Evolutionary conservation across 2,113 vertebrate species (phyloP).

Genomic region (Procavia capensis): DNA sequence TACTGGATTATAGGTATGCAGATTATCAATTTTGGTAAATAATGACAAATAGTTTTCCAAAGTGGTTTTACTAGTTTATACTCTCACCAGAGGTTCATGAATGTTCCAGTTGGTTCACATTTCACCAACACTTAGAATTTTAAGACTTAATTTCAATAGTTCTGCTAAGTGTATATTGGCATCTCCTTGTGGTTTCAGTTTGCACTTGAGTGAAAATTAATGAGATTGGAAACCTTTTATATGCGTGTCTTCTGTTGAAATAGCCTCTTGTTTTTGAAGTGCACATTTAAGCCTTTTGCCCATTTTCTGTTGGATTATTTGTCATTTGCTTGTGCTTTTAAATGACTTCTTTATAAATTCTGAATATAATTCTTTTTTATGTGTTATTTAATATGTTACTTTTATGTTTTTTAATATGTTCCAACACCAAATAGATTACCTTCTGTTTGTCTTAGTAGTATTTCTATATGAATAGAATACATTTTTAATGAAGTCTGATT

Average conservation of each 20-base stretch:
- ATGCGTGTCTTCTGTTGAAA: background rate
- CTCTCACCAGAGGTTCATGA: background rate
- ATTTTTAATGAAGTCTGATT: background rate
- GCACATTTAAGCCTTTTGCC: background rate
- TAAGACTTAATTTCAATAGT: background rate
- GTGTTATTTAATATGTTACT: background rate
- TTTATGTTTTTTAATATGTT: background rate
- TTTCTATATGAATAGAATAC: background rate
- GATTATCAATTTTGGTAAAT: background rate
- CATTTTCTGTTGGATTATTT: background rate
- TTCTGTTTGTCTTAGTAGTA: background rate
- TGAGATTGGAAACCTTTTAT: background rate
- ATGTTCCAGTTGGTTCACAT: background rate
- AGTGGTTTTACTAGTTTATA: background rate
- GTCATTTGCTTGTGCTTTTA: slow-evolving; percentile 4
- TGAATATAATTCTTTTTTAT: background rate
- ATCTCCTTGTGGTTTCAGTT: background rate
- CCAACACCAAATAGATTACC: background rate
- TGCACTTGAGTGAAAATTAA: background rate
- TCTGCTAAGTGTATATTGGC: background rate
- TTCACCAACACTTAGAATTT: background rate
- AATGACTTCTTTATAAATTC: background rate
- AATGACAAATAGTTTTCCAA: background rate
- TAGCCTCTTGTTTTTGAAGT: background rate
- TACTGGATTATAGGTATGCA: background rate